A percentile compares a stretch with the other conserved stretches of the same genome.
Conservation (phyloP, 2,797 vertebrate species). For the Esox lucius region DNA sequence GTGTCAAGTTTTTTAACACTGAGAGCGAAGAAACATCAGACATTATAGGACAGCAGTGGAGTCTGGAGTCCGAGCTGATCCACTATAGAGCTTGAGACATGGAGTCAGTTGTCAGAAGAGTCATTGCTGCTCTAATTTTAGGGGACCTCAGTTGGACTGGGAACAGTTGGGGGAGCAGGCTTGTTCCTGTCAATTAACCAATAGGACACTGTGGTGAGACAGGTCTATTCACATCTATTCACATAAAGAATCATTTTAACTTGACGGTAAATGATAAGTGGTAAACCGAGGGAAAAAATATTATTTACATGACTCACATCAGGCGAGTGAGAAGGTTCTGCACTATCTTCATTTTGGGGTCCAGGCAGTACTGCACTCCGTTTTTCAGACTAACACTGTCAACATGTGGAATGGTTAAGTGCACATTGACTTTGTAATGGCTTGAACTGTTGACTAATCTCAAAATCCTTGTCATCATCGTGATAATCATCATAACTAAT, state of each 20-base stretch:
- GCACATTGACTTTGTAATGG: background rate
- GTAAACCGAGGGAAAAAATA: background rate
- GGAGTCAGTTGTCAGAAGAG: constrained; percentile 4
- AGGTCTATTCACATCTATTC: background rate
- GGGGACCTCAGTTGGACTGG: background rate
- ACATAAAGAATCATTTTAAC: background rate
- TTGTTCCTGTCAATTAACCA: constrained; percentile 15
- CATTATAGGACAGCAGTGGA: background rate
- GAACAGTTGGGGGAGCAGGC: background rate
- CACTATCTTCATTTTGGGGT: constrained; percentile 22
- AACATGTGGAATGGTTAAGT: constrained; percentile 10
- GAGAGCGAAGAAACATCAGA: background rate
- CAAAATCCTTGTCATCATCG: background rate
- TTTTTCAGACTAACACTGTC: constrained; percentile 51
- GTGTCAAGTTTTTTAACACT: background rate
- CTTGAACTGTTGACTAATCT: background rate
- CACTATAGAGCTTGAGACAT: background rate
- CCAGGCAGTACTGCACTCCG: constrained; percentile 54
- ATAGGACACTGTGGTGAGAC: background rate
- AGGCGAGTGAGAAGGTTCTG: constrained; percentile 20
- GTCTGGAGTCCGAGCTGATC: background rate
- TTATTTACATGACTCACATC: constrained; percentile 52
- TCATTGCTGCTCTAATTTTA: background rate
- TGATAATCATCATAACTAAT: background rate
- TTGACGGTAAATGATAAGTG: background rate